Percentiles rank a stretch among this genome's conserved stretches.
These are phyloP conservation scores for Mixornis gularis DNA, from an alignment of 2,113 vertebrate genomes.

Conservation along the genomic window DNA sequence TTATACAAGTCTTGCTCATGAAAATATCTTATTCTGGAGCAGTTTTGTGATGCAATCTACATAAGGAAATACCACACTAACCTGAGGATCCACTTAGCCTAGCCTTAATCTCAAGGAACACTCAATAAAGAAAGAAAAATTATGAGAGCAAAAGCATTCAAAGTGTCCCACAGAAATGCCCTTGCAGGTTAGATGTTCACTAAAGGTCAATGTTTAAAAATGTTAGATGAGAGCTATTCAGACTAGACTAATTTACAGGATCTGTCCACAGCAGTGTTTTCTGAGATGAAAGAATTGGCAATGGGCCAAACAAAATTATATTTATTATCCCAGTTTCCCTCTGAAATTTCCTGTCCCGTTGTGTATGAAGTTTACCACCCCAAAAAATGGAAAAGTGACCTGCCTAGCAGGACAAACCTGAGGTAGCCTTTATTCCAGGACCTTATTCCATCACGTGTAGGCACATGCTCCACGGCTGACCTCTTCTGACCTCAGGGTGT, in stretches of 20 bases:
- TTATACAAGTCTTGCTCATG: not conserved
- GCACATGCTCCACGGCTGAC: not conserved
- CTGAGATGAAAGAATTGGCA: slow-evolving; percentile 41
- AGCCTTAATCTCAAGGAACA: not conserved
- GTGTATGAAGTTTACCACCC: not conserved
- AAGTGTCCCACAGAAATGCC: not conserved
- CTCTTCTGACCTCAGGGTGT: not conserved
- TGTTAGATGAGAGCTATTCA: not conserved
- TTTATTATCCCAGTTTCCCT: slow-evolving; percentile 46
- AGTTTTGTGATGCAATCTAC: not conserved
- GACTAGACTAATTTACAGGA: slow-evolving; percentile 1
- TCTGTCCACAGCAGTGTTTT: slow-evolving; percentile 13
- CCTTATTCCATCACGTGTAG: not conserved
- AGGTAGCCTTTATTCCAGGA: not conserved
- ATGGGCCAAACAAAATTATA: slow-evolving; percentile 12
- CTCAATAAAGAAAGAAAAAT: not conserved
- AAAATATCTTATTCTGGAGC: not conserved
- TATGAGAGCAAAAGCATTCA: not conserved
- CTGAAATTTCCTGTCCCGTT: not conserved
- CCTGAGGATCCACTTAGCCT: not conserved
- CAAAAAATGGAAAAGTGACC: not conserved
- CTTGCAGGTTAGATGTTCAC: not conserved
- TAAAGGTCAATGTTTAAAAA: not conserved
- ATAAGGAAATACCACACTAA: not conserved
- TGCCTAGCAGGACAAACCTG: not conserved